Base-by-base conservation (phyloP, 2,888 invertebrate genomes). In the Aricia artaxerxes region DNA sequence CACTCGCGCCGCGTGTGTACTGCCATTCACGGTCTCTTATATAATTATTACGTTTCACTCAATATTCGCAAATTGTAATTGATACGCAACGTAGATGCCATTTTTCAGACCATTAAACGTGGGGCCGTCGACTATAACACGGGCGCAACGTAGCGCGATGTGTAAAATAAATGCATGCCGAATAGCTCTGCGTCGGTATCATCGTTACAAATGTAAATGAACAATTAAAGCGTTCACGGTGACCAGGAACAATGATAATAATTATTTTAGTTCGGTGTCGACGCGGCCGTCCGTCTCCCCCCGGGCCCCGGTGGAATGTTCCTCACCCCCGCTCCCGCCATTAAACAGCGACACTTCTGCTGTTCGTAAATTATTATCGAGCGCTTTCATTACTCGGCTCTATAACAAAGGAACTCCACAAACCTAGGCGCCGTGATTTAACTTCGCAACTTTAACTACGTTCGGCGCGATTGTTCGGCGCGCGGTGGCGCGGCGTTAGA, bases 131-230 rank as follows among this genome's bases (percentile, higher is more conserved):
- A 92, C 91, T 92, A 92, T 93, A 93, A 89, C 91, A 90, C 87
- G 88, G 61, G 57, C 53, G 88, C 87, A 88, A 88, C 89, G 89
- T 87, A 89, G 89, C 88, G 88, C 88, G 88, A 87, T 88, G 88
- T 90, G 89, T 91, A 88, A 92, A 92, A 94, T 92, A 91, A 92
- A 92, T 90, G 90, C 86, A 88, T 85, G 86, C 88, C 89, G 90
- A 93, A 94, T 94, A 94, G 94, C 94, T 94, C 90, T 87, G 88
- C 92, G 92, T 92, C 91, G 92, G 93, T 92, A 92, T 93, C 93
- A 93, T 93, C 90, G 93, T 90, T 92, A 92, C 92, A 92, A 94
- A 94, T 94, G 93, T 94, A 94, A 94, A 94, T 94, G 94, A 94
- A 94, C 94, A 94, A 94, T 94, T 94, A 94, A 93, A 94, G 88